Base-by-base conservation (phyloP, 2,888 invertebrate genomes). In the Cenopis cana region DNA sequence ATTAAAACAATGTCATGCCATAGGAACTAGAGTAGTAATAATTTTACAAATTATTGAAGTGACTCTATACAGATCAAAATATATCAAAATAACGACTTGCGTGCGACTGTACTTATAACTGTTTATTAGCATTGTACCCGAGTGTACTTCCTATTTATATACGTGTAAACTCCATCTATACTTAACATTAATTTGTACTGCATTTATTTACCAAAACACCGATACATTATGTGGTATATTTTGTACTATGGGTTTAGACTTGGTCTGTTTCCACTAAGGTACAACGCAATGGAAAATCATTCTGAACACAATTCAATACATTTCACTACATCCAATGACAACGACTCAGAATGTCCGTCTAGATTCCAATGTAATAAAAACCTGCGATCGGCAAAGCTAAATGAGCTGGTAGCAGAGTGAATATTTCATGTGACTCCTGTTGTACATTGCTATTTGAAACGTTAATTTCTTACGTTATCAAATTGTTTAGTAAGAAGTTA, bases 171-270 rank as follows among this genome's bases (percentile, higher is more conserved):
- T 81, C 83, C 83, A 76, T 73, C 85, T 88, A 89, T 78, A 78
- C 90, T 92, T 91, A 93, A 86, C 80, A 89, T 85, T 92, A 93
- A 91, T 93, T 93, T 93, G 92, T 93, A 93, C 92, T 93, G 90
- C 78, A 75, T 81, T 83, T 85, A 84, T 87, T 83, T 82, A 84
- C 89, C 89, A 90, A 86, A 85, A 74, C 90, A 76, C 89, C 91
- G 89, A 82, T 90, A 86, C 79, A 84, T 78, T 86, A 77, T 83
- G 81, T 84, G 89, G 87, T 85, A 84, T 82, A 85, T 77, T 90
- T 91, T 90, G 91, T 92, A 92, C 91, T 91, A 85, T 86, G 84
- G 79, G 64, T 75, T 72, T 66, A 79, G 76, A 74, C 79, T 80
- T 79, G 81, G 83, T 79, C 81, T 80, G 76, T 67, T 68, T 86